Base-by-base conservation (phyloP, 1,140 invertebrate species). In the Apis laboriosa region DNA sequence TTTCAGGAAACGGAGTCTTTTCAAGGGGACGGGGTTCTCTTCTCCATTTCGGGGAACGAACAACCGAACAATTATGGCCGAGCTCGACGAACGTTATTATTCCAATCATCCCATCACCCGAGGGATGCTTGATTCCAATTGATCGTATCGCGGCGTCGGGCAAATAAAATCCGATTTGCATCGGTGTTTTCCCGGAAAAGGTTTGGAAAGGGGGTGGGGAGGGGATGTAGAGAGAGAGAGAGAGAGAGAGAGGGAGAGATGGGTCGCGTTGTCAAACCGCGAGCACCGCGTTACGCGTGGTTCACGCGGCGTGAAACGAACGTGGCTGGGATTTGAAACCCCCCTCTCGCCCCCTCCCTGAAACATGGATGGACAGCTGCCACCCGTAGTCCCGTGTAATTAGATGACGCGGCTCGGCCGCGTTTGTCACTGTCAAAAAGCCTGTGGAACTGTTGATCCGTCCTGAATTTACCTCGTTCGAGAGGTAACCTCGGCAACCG, bases 151-250 rank as follows among this genome's bases (percentile, higher is more conserved):
- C 71, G 55, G 24, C 28, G 28, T 1, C 15, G 19, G 71, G 5
- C 34, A 51, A 49, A 76, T 76, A 76, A 76, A 76, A 63, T 76
- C 74, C 74, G 74, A 76, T 76, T 76, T 76, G 58, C 74, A 76
- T 76, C 60, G 74, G 24, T 76, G 74, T 76, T 76, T 76, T 76
- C 60, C 60, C 74, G 74, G 49, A 53, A 21, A 51, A n/a, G n/a
- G 51, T 49, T 63, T n/a, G 58, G 74, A 43, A 19, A 76, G 53
- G 28, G 19, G 28, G 28, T 2, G 2, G 24, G n/a, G 28, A 34
- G 2, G 2, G 43, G 60, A 53, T 63, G 24, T 13, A 9, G 70
- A 34, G 24, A 24, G 24, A 34, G 28, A 34, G 28, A 34, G 28
- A 34, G 34, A 34, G 34, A 34, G 34, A 34, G 34, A 3, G 51